Percentiles rank a stretch among this genome's conserved stretches.
These are phyloP conservation scores for Octopus sinensis DNA, from an alignment of 1,140 invertebrate genomes.

Conservation along the genomic window DNA sequence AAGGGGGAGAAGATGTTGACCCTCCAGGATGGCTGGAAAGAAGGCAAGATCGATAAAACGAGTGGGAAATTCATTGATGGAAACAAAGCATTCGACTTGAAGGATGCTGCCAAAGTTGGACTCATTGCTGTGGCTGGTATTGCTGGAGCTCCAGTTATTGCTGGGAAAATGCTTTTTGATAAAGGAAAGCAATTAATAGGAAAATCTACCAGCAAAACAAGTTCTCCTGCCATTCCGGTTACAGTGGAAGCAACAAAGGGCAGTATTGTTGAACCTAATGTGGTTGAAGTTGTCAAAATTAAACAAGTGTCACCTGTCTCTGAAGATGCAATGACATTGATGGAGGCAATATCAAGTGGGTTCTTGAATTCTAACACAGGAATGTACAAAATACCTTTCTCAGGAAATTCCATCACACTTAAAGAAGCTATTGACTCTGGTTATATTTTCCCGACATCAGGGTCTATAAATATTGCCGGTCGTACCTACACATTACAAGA, in stretches of 20 bases:
- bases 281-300: slow-evolving; percentile 42
- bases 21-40: slow-evolving; percentile 66
- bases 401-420: slow-evolving; percentile 74
- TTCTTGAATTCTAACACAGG: slow-evolving; percentile 82
- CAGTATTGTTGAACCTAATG: slow-evolving; percentile 30
- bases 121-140: slow-evolving; percentile 58
- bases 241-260: slow-evolving; percentile 37
- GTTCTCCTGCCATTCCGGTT: slow-evolving; percentile 44
- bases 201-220: slow-evolving; percentile 1
- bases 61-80: slow-evolving; percentile 42
- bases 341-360: slow-evolving; percentile 43
- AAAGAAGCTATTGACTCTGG: slow-evolving; percentile 81
- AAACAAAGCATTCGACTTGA: slow-evolving; percentile 60
- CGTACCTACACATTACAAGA: slow-evolving; percentile 34
- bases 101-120: slow-evolving; percentile 81
- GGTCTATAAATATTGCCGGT: slow-evolving; percentile 65
- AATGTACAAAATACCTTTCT: slow-evolving; percentile 75
- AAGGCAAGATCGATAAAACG: slow-evolving; percentile 67
- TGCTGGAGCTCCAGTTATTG: slow-evolving; percentile 55
- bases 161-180: slow-evolving; percentile 64
- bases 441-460: slow-evolving; percentile 55
- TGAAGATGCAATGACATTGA: slow-evolving; percentile 35
- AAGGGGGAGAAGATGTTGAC: slow-evolving; percentile 61
- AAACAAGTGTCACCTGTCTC: slow-evolving; percentile 33
- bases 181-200: slow-evolving; percentile 18